These are phyloP conservation scores for Ormyrus labotus DNA, from an alignment of 2,888 invertebrate species.

Conservation along the genomic window DNA sequence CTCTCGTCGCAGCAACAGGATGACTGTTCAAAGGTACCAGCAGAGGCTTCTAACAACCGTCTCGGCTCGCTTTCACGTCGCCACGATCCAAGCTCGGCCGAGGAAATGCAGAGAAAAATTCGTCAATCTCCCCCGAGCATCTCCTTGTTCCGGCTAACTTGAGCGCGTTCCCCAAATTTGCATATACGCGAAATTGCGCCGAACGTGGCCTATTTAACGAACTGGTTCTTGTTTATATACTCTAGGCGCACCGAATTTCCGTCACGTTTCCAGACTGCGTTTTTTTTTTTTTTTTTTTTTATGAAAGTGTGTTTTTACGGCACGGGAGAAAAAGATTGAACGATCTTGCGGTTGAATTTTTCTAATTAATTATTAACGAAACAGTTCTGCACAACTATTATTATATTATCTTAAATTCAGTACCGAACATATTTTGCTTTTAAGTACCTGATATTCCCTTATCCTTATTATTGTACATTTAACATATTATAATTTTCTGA, in stretches of 20 bases:
- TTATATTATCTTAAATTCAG: not conserved
- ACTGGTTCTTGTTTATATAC: constrained; percentile 33
- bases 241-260: constrained; percentile 1
- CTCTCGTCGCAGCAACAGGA: constrained; percentile 12
- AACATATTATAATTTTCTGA: too few species aligned
- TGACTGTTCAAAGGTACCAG: not conserved
- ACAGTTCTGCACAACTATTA: not conserved
- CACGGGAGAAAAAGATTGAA: too few species aligned
- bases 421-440: not conserved
- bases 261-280: not conserved
- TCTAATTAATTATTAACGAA: too few species aligned
- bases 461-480: not conserved
- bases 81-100: constrained; percentile 6
- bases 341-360: too few species aligned
- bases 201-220: constrained; percentile 30
- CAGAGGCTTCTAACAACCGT: not conserved
- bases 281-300: too few species aligned
- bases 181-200: constrained; percentile 12
- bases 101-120: constrained; percentile 19
- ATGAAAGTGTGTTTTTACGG: not conserved
- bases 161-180: not conserved
- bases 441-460: not conserved
- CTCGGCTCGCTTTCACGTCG: constrained; percentile 27
- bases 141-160: not conserved
- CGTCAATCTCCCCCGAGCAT: constrained; percentile 16